Evolutionary conservation across 2,888 invertebrate species (phyloP), one percentile per base, ranked within the genome.

Genomic region (Brachynemurus nebulosus): DNA sequence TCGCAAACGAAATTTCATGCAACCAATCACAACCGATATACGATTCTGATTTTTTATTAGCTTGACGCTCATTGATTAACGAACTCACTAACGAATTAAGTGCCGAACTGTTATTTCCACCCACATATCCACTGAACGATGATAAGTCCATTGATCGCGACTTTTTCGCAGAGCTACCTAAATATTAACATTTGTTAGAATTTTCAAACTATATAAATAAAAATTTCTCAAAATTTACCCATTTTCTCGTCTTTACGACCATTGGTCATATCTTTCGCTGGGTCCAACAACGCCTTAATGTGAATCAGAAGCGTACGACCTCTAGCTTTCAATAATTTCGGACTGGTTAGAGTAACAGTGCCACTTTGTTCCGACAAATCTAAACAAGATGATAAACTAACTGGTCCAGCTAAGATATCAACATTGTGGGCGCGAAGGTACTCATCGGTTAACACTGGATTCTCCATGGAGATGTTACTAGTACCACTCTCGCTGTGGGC

Each of bases 391-490:
- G 82, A 77, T 14, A 93, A 67, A 57, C 85, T 77, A 38, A 92
- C 71, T 1, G 93, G 93, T 0, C 93, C 93, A 11, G 90, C 91
- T 36, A 93, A 65, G 47, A 93, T 83, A 59, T 92, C 90, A 1
- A 90, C 88, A 59, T 91, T 88, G 58, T 91, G 88, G 5, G 84
- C 80, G 53, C 84, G 78, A 40, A 89, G 67, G 62, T 89, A 92
- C 62, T 86, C 86, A 51, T 76, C 81, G 14, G 80, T 80, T 35
- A 78, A 72, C 1, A 86, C 82, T 1, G 86, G 86, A 65, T 85
- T 86, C 42, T 63, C 62, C 6, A 27, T 3, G 9, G 27, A 5
- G 9, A 12, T n/a, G 5, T 27, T 27, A n/a, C 11, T 27, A 30
- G 9, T 9, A 5, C 6, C 2, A 7, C 7, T 12, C 9, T 20